Evolutionary conservation across 1,140 invertebrate species (phyloP), one percentile per base, ranked within the genome.

Genomic region (Lutraria rhynchaena): DNA sequence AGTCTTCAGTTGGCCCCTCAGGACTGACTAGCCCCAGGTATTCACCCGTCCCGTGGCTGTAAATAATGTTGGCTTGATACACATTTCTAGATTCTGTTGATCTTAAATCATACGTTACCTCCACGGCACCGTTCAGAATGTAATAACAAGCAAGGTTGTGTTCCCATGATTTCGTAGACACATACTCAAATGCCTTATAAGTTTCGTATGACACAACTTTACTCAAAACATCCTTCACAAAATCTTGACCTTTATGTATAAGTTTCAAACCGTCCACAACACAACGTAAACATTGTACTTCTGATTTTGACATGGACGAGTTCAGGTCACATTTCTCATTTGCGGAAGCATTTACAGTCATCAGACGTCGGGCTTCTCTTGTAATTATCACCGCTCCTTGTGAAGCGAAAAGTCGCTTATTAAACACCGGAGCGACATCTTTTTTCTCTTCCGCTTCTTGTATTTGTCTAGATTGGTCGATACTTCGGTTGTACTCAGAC

Each of bases 51-150:
- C 88, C 87, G 46, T 90, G 89, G 46, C 83, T 90, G 73, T 90
- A 90, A 13, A 90, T 87, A 7, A 90, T 90, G 71, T 89, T 87
- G 0, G 89, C 87, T 60, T 90, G 87, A 55, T 86, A 89, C 9
- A 89, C 87, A 57, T 83, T 86, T 29, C 85, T 74, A 13, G 87
- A 83, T 33, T 82, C 81, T 7, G 84, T 82, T 0, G 75, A 70
- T 41, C 80, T 83, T 61, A 87, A 81, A 63, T 89, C 88, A 57
- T 90, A 90, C 27, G 87, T 89, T 53, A 89, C 89, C 76, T 90
- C 88, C 15, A 89, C 88, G 0, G 84, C 86, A 0, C 89, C 89
- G 24, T 86, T 82, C 0, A 89, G 61, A 22, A 90, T 85, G 60
- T 90, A 90, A 76, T 88, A 89, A 55, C 89, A 90, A 0, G 85